These are phyloP conservation scores for Macropus fuliginosus DNA, from an alignment of 2,797 vertebrate species.

Conservation along the genomic window DNA sequence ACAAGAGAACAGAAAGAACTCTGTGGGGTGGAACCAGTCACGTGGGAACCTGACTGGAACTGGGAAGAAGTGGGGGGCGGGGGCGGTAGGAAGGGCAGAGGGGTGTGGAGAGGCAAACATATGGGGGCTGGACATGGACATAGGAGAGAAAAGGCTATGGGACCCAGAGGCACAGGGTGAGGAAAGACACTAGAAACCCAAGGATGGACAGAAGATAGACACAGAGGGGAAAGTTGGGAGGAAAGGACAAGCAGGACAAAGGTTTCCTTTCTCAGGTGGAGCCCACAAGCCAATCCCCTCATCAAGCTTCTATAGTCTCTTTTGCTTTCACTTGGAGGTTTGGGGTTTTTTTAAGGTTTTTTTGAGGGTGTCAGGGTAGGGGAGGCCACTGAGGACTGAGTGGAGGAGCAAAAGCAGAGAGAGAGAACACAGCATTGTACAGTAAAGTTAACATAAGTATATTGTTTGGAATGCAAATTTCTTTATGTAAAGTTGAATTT, in stretches of 20 bases:
- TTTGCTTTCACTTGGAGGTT: background rate
- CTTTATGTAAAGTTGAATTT: background rate
- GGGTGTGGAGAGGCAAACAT: background rate
- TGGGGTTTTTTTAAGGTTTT: background rate
- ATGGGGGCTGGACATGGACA: background rate
- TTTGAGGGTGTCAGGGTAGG: background rate
- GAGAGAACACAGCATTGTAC: background rate
- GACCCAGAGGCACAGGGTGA: background rate
- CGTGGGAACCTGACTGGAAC: too few species aligned
- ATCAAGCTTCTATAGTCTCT: background rate
- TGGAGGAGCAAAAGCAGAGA: background rate
- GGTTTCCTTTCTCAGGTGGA: background rate
- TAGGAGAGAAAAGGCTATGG: background rate
- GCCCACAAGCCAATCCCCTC: background rate
- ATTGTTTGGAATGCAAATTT: background rate
- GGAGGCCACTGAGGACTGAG: background rate
- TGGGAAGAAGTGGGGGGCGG: too few species aligned
- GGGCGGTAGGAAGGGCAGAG: too few species aligned
- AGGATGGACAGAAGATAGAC: background rate
- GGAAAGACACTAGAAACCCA: background rate
- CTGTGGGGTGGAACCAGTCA: too few species aligned
- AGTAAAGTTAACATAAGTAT: background rate
- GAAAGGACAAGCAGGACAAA: too few species aligned
- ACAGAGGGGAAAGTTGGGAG: background rate
- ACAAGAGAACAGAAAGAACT: background rate